Conservation (phyloP, 2,888 invertebrate species). For the Xestia ashworthii region DNA sequence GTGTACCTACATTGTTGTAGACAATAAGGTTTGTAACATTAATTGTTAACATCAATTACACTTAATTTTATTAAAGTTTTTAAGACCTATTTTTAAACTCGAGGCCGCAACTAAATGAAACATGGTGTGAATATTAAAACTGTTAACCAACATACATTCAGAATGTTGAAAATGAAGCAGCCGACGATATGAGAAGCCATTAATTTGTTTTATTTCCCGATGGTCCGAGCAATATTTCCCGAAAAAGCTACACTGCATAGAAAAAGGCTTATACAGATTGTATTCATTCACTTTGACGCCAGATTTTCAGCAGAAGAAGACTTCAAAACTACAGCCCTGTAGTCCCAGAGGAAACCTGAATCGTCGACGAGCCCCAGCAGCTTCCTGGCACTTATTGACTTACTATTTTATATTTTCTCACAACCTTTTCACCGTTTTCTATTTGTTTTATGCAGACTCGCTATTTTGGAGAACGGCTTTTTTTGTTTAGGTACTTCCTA, state of each 20-base stretch:
- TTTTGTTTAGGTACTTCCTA: neutral
- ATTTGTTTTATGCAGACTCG: neutral
- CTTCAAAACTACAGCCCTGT: constrained; percentile 2
- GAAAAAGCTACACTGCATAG: neutral
- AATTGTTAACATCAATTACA: no score
- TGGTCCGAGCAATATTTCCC: no score
- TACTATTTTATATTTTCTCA: constrained; percentile 8
- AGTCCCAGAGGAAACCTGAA: constrained; percentile 8
- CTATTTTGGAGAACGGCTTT: neutral
- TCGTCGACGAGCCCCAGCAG: neutral
- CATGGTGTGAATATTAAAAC: neutral
- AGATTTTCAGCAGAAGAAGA: constrained; percentile 9
- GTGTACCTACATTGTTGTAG: neutral
- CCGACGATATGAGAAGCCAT: neutral
- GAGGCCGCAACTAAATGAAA: neutral
- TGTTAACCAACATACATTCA: no score
- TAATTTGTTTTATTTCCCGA: neutral
- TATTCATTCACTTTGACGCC: constrained; percentile 34
- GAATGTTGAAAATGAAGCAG: neutral
- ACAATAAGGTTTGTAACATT: neutral
- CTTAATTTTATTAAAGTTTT: neutral
- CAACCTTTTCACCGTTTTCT: neutral
- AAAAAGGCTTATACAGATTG: neutral
- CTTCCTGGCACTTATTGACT: constrained; percentile 3
- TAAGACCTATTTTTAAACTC: no score